phyloP scores from a whole-genome alignment of 2,797 vertebrate species.

The Phalanger gymnotis region DNA sequence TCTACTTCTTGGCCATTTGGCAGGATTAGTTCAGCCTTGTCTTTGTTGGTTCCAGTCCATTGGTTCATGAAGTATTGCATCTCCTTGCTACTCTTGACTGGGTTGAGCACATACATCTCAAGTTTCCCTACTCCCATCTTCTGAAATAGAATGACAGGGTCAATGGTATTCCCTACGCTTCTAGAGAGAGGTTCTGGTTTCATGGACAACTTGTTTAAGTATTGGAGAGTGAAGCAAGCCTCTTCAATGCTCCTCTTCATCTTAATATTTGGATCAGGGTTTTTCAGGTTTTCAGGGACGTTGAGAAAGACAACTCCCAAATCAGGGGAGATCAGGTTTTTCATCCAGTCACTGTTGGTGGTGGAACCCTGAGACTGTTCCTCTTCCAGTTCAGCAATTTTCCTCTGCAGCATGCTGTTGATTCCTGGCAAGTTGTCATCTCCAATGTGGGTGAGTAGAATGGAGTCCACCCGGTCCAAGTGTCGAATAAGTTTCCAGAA shows the following conservation, averaged over 20 bases:
- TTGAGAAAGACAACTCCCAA: constrained; percentile 97
- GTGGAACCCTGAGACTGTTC: constrained; percentile 97
- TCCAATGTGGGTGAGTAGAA: constrained; percentile 96
- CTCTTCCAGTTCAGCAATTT: constrained; percentile 95
- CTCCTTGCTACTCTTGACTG: constrained; percentile 95
- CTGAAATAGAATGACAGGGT: constrained; percentile 96
- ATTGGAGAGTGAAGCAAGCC: constrained; percentile 92
- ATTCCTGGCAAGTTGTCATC: constrained; percentile 97
- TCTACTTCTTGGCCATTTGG: constrained; percentile 95
- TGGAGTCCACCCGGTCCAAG: constrained; percentile 96
- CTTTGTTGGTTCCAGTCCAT: constrained; percentile 94
- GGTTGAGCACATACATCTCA: constrained; percentile 98
- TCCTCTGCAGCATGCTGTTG: constrained; percentile 97
- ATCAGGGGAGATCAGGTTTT: constrained; percentile 98
- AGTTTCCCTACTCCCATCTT: constrained; percentile 99
- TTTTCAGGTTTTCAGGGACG: constrained; percentile 93
- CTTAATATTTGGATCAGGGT: constrained; percentile 89
- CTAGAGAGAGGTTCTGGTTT: constrained; percentile 94
- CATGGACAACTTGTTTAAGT: constrained; percentile 93
- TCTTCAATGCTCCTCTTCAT: constrained; percentile 93
- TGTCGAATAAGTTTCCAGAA: constrained; percentile 99
- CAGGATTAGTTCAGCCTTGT: constrained; percentile 91
- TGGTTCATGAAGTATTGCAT: constrained; percentile 97
- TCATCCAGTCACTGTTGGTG: constrained; percentile 97
- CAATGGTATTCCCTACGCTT: constrained; percentile 90